Base-by-base conservation (phyloP, 2,888 invertebrate genomes). In the Phalera bucephala region DNA sequence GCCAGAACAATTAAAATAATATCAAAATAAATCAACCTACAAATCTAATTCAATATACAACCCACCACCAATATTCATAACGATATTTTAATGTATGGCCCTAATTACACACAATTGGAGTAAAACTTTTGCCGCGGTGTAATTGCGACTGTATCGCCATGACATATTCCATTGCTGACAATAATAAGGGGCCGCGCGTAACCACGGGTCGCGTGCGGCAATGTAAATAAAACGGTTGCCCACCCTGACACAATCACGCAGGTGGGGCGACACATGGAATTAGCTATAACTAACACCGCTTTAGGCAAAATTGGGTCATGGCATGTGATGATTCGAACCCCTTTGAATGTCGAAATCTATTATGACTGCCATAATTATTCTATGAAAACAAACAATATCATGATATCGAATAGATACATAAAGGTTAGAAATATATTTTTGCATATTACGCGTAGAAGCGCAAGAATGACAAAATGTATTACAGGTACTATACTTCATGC, bases 161-260 rank as follows among this genome's bases (percentile, higher is more conserved):
- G 21, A 32, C 39, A 36, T 49, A 46, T 43, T 54, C 43, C 40
- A 53, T 53, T 48, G 58, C 50, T 48, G 57, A 47, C 37, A 58
- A 47, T 60, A 57, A 58, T 55, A 54, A 54, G 41, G 26, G 42
- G 48, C 33, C 45, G 35, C 52, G 36, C 15, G 17, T 33, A 33
- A 40, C 30, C 35, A 21, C 12, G 13, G 36, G 39, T 70, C 46
- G 70, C 74, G 66, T 72, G 71, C 41, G 37, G 34, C 48, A 45
- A 64, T 58, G 64, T 57, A 63, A 63, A 64, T 59, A 53, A 50
- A 61, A 57, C 48, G 52, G 48, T 51, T 46, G 44, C 47, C 52
- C 44, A 40, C 45, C 53, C 34, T 47, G 37, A 44, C 54, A 59
- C 39, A 59, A 64, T 52, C 70, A 70, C 68, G 65, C 21, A 42